These are phyloP conservation scores for Crotophaga sulcirostris DNA, from an alignment of 2,113 vertebrate genomes.

Conservation along the genomic window DNA sequence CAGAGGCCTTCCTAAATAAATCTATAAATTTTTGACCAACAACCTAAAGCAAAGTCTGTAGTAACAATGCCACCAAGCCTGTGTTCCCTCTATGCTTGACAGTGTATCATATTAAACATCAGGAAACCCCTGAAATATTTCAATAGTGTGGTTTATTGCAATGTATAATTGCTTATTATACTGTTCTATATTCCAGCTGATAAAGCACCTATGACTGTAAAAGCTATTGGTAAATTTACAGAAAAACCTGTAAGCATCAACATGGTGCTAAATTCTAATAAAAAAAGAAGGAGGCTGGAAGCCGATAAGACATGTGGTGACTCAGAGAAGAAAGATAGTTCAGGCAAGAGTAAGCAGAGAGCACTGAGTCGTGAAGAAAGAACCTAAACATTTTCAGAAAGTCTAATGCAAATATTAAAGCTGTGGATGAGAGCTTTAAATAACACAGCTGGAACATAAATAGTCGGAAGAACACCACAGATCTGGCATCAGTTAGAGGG, in stretches of 20 bases:
- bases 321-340: not conserved
- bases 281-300: not conserved
- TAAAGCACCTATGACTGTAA: not conserved
- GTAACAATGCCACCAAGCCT: not conserved
- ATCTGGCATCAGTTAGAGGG: not conserved
- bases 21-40: not conserved
- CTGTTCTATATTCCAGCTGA: not conserved
- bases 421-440: not conserved
- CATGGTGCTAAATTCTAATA: not conserved
- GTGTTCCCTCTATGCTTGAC: not conserved
- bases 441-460: not conserved
- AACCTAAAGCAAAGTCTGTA: not conserved
- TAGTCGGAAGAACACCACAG: not conserved
- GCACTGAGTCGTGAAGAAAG: not conserved
- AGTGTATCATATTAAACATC: not conserved
- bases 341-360: not conserved
- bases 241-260: not conserved
- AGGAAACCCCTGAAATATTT: not conserved
- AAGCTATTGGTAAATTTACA: not conserved
- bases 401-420: not conserved
- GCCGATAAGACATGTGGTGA: not conserved
- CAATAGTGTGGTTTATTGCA: not conserved
- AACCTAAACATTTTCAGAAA: not conserved
- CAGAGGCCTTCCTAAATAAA: not conserved
- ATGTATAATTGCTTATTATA: not conserved